A percentile compares a stretch with the other conserved stretches of the same genome.
Conservation (phyloP, 2,797 vertebrate species). For the Fringilla coelebs region DNA sequence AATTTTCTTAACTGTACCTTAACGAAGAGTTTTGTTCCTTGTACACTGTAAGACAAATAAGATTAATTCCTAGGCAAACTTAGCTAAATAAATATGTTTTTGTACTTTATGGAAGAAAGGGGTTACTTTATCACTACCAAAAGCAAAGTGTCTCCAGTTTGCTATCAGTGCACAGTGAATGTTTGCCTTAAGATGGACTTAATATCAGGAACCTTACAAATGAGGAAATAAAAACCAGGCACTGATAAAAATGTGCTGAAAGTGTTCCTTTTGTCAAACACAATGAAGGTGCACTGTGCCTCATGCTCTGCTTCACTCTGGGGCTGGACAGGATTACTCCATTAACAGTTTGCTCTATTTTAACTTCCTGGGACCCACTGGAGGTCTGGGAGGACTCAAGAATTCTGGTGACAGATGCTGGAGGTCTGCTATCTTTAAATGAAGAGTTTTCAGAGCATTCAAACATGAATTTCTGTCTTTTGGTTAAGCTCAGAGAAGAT, state of each 20-base stretch:
- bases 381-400: not conserved
- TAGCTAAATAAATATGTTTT: slow-evolving; percentile 5
- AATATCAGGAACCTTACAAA: slow-evolving; percentile 9
- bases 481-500: not conserved
- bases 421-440: slow-evolving; percentile 6
- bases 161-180: not conserved
- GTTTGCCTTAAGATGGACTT: slow-evolving; percentile 50
- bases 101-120: not conserved
- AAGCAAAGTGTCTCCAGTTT: not conserved
- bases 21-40: slow-evolving; percentile 8
- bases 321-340: not conserved
- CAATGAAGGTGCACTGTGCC: not conserved
- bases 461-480: not conserved
- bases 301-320: not conserved
- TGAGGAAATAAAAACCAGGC: slow-evolving; percentile 25
- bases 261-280: not conserved
- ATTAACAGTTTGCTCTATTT: not conserved
- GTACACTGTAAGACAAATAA: not conserved
- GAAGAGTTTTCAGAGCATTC: not conserved
- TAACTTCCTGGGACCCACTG: not conserved
- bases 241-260: slow-evolving; percentile 30
- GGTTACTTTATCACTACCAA: not conserved
- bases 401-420: not conserved
- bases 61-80: not conserved
- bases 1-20: not conserved